Evolutionary conservation across 2,888 invertebrate genomes (phyloP).

Genomic region (Iselma pallidipennis): DNA sequence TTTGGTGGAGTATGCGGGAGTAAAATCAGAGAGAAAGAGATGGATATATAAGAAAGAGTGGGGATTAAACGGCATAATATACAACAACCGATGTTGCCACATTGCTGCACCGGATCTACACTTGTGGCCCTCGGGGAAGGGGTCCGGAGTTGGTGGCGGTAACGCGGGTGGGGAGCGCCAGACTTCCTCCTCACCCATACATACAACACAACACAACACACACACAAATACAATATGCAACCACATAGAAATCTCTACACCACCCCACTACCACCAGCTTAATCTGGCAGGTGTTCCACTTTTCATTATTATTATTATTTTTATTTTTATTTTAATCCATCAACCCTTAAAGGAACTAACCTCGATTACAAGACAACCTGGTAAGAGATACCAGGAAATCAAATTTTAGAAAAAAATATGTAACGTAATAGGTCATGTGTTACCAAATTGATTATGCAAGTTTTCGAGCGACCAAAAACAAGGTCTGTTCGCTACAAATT

Average conservation of each 20-base stretch:
- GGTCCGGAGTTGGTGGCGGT: slow-evolving; percentile 34
- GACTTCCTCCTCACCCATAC: slow-evolving; percentile 48
- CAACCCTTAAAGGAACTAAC: background rate
- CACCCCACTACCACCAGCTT: slow-evolving; percentile 18
- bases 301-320: background rate
- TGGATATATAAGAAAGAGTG: too few relatives aligned
- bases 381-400: slow-evolving; percentile 16
- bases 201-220: too few relatives aligned
- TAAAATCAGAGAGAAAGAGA: slow-evolving; percentile 30
- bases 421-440: slow-evolving; percentile 42
- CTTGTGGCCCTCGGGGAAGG: slow-evolving; percentile 40
- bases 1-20: slow-evolving; percentile 44
- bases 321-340: background rate
- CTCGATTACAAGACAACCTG: background rate
- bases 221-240: background rate
- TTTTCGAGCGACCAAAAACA: background rate
- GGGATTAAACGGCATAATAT: slow-evolving; percentile 28
- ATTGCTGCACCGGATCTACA: slow-evolving; percentile 54
- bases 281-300: slow-evolving; percentile 27
- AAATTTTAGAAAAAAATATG: background rate
- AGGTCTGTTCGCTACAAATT: background rate
- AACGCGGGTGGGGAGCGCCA: slow-evolving; percentile 38
- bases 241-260: slow-evolving; percentile 44
- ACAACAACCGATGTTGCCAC: slow-evolving; percentile 41
- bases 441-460: slow-evolving; percentile 29